Evolutionary conservation across 2,113 vertebrate genomes (phyloP).

Genomic region (Scatophagus argus): DNA sequence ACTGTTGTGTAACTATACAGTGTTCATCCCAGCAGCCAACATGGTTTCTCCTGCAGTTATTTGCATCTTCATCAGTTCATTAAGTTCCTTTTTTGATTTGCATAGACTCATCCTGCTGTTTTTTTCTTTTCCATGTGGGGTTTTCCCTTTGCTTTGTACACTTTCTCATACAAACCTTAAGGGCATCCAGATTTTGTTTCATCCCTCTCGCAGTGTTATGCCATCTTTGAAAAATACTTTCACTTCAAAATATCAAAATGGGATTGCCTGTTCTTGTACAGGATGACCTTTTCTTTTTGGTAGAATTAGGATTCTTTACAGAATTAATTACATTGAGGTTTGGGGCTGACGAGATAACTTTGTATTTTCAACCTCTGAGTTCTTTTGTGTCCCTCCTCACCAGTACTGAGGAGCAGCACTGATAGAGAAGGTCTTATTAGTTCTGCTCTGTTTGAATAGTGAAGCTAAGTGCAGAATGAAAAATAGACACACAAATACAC

Average conservation of each 20-base stretch:
- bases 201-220: not conserved
- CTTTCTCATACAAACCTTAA: not conserved
- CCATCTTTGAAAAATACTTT: slow-evolving; percentile 1
- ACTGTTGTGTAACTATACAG: no score
- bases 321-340: slow-evolving; percentile 59
- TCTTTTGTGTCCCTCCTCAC: slow-evolving; percentile 6
- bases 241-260: slow-evolving; percentile 16
- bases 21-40: no score
- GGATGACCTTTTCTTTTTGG: slow-evolving; percentile 17
- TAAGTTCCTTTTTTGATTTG: not conserved
- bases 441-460: slow-evolving; percentile 28
- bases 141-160: not conserved
- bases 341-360: slow-evolving; percentile 21
- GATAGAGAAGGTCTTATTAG: slow-evolving; percentile 35
- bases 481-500: not conserved
- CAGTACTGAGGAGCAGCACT: not conserved
- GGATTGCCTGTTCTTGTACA: slow-evolving; percentile 43
- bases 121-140: not conserved
- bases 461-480: not conserved
- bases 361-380: slow-evolving; percentile 30
- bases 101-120: not conserved
- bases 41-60: not conserved
- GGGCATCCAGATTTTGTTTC: slow-evolving; percentile 15
- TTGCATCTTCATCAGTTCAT: not conserved
- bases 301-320: slow-evolving; percentile 39